Evolutionary conservation across 2,797 vertebrate genomes (phyloP), one percentile per base, ranked within the genome.

Genomic region (Thunnus albacares): DNA sequence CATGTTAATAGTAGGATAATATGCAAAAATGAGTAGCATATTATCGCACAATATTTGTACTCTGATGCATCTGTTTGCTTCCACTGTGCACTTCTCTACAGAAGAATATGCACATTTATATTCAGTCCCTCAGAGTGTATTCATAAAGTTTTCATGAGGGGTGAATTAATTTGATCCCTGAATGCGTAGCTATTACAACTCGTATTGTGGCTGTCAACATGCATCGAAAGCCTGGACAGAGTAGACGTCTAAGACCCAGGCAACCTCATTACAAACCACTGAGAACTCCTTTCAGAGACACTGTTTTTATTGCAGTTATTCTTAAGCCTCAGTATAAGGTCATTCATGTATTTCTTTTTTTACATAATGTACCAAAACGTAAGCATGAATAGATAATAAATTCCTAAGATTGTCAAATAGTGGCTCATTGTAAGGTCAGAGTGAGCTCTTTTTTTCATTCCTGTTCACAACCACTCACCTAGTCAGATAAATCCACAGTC

Each of bases 121-220:
- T 91, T 90, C 86, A 60, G 79, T 67, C 86, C 87, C 81, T 87
- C 74, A 41, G 84, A 92, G 86, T 90, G 53, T 70, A 85, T 92
- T 92, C 91, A 93, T 95, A 86, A 94, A 92, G 92, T 86, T 94
- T 93, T 95, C 89, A 94, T 93, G 86, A 92, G 83, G 69, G 86
- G 74, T 92, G 90, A 91, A 93, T 93, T 91, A 88, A 91, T 93
- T 93, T 90, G 87, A 91, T 93, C 87, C 79, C 71, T 85, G 86
- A 87, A 89, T 91, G 88, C 86, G 89, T 75, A 41, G 87, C 90
- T 89, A 86, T 93, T 93, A 90, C 87, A 85, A 76, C 76, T 83
- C 55, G 45, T 86, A 84, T 87, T 89, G 81, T 87, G 81, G 80
- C 83, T 91, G 85, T 91, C 89, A 88, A 84, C 82, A 88, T 77